Evolutionary conservation across 2,888 invertebrate genomes (phyloP).

Genomic region (Trachelus stipa): DNA sequence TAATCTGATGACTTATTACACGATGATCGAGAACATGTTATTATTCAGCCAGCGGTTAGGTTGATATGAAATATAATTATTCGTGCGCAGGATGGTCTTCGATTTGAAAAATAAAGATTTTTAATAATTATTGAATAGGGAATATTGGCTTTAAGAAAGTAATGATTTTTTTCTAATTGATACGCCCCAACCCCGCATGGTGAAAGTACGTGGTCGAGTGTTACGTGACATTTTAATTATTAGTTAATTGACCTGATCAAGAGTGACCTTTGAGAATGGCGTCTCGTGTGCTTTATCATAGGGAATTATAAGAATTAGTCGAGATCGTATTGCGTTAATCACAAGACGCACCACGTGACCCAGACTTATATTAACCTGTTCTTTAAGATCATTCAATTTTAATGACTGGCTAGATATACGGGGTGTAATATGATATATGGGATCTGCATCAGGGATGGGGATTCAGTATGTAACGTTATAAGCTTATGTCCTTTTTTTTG

Average conservation of each 20-base stretch:
- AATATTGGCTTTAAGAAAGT: neutral
- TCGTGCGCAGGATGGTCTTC: neutral
- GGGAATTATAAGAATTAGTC: neutral
- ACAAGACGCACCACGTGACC: neutral
- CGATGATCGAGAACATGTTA: neutral
- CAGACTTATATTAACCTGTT: neutral
- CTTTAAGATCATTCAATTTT: neutral
- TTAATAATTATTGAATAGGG: neutral
- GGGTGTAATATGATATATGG: neutral
- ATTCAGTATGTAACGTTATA: neutral
- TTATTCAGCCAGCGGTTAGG: neutral
- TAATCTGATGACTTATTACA: neutral
- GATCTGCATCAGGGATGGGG: neutral
- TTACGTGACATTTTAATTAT: neutral
- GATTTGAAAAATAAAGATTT: neutral
- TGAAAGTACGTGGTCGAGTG: neutral
- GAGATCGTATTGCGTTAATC: neutral
- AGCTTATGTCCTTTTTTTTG: neutral
- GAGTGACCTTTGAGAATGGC: neutral
- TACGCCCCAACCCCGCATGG: neutral
- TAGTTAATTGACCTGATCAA: neutral
- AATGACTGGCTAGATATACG: neutral
- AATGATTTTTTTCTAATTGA: neutral
- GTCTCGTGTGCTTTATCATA: neutral
- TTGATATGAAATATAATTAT: too few relatives aligned